Base-by-base conservation (phyloP, 2,797 vertebrate species). In the Anomalospiza imberbis region DNA sequence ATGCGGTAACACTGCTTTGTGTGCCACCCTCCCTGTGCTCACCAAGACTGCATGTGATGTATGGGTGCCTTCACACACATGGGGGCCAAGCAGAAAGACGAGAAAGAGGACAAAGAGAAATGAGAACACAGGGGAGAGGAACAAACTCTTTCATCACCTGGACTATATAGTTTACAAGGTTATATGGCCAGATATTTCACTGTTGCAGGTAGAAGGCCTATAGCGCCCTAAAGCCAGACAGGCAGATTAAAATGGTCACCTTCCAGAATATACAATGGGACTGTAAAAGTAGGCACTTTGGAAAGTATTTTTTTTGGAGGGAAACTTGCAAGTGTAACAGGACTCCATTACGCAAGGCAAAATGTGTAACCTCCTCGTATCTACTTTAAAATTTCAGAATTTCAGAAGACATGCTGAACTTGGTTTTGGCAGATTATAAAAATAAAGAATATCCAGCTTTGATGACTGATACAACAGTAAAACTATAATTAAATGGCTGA, bases 361-460 rank as follows among this genome's bases (percentile, higher is more conserved):
- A 96, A 62, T 3, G 3, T 28, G 19, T 34, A 66, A 76, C 57
- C 19, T 32, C 9, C 7, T 4, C 42, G 4, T 71, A 65, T 48
- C 25, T 60, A 66, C 16, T 2, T 42, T 84, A 74, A 73, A 50
- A 70, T 91, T 85, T 82, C 79, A 89, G 28, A 88, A 75, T 48
- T 79, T 89, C 53, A 61, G 65, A 91, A 76, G 40, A 58, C 34
- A 61, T 5, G 40, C 42, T 80, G 71, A 57, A 29, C 29, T 93
- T 72, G 11, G 7, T 61, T 85, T 93, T 85, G 38, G 70, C n/a
- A 79, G 65, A 88, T 81, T 62, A 76, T 22, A 67, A 81, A 91
- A 92, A 63, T n/a, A 50, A 95, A 77, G 45, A 89, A 85, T 94
- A 74, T 38, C 34, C 24, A 82, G n/a, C 62, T 91, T 68, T 88